Evolutionary conservation across 2,797 vertebrate genomes (phyloP), one percentile per base, ranked within the genome.

Genomic region (Tragopan temminckii): DNA sequence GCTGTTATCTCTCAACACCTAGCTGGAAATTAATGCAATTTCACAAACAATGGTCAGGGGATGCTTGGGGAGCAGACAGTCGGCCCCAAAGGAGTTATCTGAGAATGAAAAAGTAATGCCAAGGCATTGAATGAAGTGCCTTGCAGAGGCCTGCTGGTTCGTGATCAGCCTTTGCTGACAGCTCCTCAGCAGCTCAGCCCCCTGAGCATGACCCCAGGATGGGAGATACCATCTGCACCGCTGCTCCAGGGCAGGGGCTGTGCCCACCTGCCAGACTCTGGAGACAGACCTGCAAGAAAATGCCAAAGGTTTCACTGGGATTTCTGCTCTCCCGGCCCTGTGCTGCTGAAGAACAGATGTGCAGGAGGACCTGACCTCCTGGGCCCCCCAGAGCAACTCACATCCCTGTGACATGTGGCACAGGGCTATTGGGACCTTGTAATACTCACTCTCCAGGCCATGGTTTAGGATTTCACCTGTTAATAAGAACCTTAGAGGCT

Each of bases 241-340:
- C 19, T 6, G 48, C 14, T 50, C 48, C 25, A 5, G 48, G 48
- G 24, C 48, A 50, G 48, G 48, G 25, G 48, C 59, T 8, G 9
- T 1, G 0, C 25, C 42, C 19, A 31, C 20, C 38, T 31, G 19
- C 29, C n/a, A 45, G 0, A 1, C 29, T 70, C 63, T 5, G 16
- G 40, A 72, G 27, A 66, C 13, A 67, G 4, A 52, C 16, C 55
- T n/a, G 46, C n/a, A 70, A 70, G 75, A 68, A 86, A 61, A 40
- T 16, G 18, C 27, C 31, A 16, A 45, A 36, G n/a, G 59, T 42
- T n/a, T 63, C 57, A 36, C 27, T 7, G 27, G 35, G 46, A 19
- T 38, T 52, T 69, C 33, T 52, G 67, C 19, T 52, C 35, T 50
- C 48, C 35, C 4, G 11, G 19, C 10, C 13, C 55, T 21, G 2